Evolutionary conservation across 2,797 vertebrate species (phyloP).

Genomic region (Clarias fuscus): DNA sequence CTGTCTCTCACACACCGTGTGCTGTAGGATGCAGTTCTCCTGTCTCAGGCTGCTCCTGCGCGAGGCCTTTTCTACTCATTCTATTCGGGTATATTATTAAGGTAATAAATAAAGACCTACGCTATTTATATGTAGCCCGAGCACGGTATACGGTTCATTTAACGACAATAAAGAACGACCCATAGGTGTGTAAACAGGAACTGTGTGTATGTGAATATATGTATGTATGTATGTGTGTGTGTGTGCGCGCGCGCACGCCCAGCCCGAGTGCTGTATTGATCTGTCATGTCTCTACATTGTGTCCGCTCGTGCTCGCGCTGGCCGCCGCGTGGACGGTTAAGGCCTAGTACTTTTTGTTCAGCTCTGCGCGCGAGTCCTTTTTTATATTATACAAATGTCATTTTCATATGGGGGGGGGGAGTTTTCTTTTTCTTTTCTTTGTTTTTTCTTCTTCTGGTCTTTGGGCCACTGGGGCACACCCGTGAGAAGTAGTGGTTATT

Average conservation of each 20-base stretch:
- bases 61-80: slow-evolving; percentile 66
- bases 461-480: slow-evolving; percentile 2
- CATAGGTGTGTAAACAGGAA: background rate
- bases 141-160: no score
- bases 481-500: background rate
- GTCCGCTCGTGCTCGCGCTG: slow-evolving; percentile 36
- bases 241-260: background rate
- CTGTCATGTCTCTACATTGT: slow-evolving; percentile 41
- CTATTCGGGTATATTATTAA: background rate
- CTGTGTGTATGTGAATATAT: background rate
- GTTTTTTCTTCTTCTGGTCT: background rate
- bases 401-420: background rate
- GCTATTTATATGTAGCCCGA: background rate
- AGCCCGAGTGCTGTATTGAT: slow-evolving; percentile 27
- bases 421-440: background rate
- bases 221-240: background rate
- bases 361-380: no score
- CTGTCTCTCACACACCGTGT: slow-evolving; percentile 63
- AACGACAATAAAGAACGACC: background rate
- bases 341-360: slow-evolving; percentile 39
- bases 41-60: slow-evolving; percentile 71
- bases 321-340: slow-evolving; percentile 46
- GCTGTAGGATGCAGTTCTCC: slow-evolving; percentile 80
- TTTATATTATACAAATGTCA: no score
- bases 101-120: background rate